Base-by-base conservation (phyloP, 2,797 vertebrate species). In the Peromyscus aztecus region DNA sequence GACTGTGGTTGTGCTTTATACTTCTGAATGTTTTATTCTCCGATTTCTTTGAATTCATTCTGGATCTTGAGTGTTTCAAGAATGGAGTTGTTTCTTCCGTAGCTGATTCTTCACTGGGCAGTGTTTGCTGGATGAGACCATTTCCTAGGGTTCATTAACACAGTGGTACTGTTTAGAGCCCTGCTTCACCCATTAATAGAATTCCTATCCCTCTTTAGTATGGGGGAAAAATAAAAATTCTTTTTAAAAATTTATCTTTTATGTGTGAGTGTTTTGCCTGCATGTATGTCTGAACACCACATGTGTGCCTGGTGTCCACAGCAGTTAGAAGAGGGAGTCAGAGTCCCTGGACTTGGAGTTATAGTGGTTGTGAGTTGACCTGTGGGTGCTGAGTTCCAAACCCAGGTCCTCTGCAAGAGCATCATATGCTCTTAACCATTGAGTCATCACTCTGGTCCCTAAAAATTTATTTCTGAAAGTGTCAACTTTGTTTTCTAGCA, bases 231-330 rank as follows among this genome's bases (percentile, higher is more conserved):
- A 80, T 67, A n/a, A 80, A 90, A 17, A 67, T 6, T 59, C 80
- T 49, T 69, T 76, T 91, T 80, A 31, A 21, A 89, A 94, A 97
- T 82, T 13, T 29, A 61, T 61, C 40, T 81, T 82, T 16, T 59
- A 82, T 61, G 55, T 82, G 37, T 82, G 55, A 61, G 21, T 40
- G 57, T 57, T 43, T 43, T 40, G 57, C 24, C 80, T 43, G 23
- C 57, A 43, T 83, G 57, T 37, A n/a, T 13, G 11, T 34, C 17
- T 52, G 4, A 34, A 17, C 17, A n/a, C 23, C n/a, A 55, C 13
- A 6, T 69, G 31, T 69, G 31, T 59, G 21, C 14, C 40, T 61
- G 37, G 57, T 63, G 59, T 14, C 10, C 59, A 63, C 37, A 63
- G 17, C 7, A 23, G 24, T 82, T 40, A 59, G 23, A 24, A 61